These are phyloP conservation scores for Octopus sinensis DNA, from an alignment of 1,140 invertebrate species.

Conservation along the genomic window DNA sequence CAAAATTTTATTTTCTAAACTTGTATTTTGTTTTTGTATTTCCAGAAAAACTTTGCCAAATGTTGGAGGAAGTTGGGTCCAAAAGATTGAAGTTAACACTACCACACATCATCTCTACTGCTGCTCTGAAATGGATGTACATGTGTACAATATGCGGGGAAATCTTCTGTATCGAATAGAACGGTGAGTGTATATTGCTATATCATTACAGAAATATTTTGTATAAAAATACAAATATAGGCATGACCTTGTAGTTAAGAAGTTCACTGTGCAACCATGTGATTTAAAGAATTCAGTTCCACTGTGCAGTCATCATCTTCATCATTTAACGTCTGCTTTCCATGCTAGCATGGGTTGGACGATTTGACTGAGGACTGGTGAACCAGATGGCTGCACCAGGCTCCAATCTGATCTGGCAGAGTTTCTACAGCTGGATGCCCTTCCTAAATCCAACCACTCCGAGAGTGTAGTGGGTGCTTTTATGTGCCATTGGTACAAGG, in stretches of 20 bases:
- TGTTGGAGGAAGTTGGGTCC: constrained; percentile 56
- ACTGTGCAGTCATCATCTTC: too few relatives aligned
- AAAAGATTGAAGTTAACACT: constrained; percentile 52
- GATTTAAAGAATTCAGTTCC: background rate
- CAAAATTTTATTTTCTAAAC: too few relatives aligned
- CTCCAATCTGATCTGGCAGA: too few relatives aligned
- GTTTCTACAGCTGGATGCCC: too few relatives aligned
- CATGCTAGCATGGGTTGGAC: too few relatives aligned
- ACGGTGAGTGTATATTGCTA: constrained; percentile 30
- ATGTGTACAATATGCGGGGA: constrained; percentile 52
- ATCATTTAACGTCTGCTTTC: too few relatives aligned
- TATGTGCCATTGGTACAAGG: too few relatives aligned
- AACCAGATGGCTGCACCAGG: too few relatives aligned
- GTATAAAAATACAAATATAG: background rate
- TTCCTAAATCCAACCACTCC: too few relatives aligned
- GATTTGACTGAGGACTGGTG: too few relatives aligned
- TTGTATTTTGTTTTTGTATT: constrained; percentile 17
- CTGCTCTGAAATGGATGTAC: constrained; percentile 53
- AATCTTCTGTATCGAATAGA: constrained; percentile 47
- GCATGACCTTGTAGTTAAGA: background rate
- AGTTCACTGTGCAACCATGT: background rate
- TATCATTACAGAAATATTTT: background rate
- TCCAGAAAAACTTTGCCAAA: constrained; percentile 48
- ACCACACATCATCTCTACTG: constrained; percentile 52
- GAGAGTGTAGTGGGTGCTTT: too few relatives aligned